Conservation (phyloP, 1,140 invertebrate species). For the Dendroctonus valens region DNA sequence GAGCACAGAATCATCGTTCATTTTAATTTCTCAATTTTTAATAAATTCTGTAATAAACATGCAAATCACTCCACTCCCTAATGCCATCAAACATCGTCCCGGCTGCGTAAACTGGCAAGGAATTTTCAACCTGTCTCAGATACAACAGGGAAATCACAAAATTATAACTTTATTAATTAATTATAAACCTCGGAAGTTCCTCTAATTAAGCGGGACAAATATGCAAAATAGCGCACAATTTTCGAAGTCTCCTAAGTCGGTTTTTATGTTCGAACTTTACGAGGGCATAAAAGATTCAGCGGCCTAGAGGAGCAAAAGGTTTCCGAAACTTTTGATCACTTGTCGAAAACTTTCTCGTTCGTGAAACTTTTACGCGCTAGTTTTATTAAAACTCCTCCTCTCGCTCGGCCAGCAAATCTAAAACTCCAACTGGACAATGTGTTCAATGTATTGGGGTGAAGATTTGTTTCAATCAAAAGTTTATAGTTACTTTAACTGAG, state of each 20-base stretch:
- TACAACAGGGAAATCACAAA: slow-evolving; percentile 1
- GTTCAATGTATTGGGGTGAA: too few relatives aligned
- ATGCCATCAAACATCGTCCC: too few relatives aligned
- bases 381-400: slow-evolving; percentile 2
- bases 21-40: too few relatives aligned
- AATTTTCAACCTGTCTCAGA: neutral
- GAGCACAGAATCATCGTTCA: too few relatives aligned
- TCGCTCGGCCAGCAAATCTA: too few relatives aligned
- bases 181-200: slow-evolving; percentile 7
- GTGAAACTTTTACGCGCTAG: slow-evolving; percentile 13
- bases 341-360: slow-evolving; percentile 8
- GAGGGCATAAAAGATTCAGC: slow-evolving; percentile 19
- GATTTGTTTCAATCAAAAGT: too few relatives aligned
- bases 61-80: neutral
- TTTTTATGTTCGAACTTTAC: slow-evolving; percentile 19
- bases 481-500: too few relatives aligned
- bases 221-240: slow-evolving; percentile 10
- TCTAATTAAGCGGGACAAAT: slow-evolving; percentile 14
- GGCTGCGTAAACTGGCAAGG: neutral
- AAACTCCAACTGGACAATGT: too few relatives aligned
- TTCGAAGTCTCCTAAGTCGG: slow-evolving; percentile 5
- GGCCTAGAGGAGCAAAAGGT: slow-evolving; percentile 15
- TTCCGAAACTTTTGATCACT: slow-evolving; percentile 13
- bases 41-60: neutral
- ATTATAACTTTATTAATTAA: slow-evolving; percentile 14